Evolutionary conservation across 2,113 vertebrate genomes (phyloP).

Genomic region (Peromyscus leucopus): DNA sequence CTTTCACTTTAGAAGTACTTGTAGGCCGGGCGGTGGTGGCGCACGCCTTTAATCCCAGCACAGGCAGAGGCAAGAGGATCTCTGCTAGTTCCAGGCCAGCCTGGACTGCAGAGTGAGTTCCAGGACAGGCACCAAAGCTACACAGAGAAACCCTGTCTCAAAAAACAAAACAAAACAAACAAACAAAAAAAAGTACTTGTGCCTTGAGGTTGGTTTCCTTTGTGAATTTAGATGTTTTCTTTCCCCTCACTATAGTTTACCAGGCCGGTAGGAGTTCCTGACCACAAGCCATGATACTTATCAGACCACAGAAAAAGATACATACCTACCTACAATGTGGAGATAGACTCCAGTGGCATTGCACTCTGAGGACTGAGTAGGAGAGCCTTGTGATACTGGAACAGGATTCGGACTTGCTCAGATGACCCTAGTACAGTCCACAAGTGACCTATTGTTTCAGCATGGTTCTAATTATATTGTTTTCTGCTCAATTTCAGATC

Average conservation of each 20-base stretch:
- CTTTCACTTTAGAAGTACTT: neutral
- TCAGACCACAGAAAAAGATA: too few relatives aligned
- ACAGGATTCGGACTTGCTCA: neutral
- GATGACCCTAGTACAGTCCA: neutral
- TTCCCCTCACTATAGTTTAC: neutral
- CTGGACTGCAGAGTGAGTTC: too few relatives aligned
- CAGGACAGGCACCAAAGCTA: too few relatives aligned
- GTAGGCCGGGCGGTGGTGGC: too few relatives aligned
- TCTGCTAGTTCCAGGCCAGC: too few relatives aligned
- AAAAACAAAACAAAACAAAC: neutral
- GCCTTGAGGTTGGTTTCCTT: neutral
- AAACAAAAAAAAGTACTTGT: neutral
- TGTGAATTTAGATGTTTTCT: neutral
- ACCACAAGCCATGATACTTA: fast-evolving
- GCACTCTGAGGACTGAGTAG: neutral
- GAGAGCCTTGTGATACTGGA: neutral
- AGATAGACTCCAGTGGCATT: neutral
- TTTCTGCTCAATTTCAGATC: conserved; percentile 63
- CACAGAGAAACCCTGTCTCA: too few relatives aligned
- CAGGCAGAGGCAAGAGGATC: too few relatives aligned
- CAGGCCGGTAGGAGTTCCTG: neutral
- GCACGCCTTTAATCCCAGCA: too few relatives aligned
- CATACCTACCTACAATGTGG: too few relatives aligned
- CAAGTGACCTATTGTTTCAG: neutral
- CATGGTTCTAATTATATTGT: neutral